phyloP scores from a whole-genome alignment of 2,113 vertebrate genomes.

The Geococcyx californianus region DNA sequence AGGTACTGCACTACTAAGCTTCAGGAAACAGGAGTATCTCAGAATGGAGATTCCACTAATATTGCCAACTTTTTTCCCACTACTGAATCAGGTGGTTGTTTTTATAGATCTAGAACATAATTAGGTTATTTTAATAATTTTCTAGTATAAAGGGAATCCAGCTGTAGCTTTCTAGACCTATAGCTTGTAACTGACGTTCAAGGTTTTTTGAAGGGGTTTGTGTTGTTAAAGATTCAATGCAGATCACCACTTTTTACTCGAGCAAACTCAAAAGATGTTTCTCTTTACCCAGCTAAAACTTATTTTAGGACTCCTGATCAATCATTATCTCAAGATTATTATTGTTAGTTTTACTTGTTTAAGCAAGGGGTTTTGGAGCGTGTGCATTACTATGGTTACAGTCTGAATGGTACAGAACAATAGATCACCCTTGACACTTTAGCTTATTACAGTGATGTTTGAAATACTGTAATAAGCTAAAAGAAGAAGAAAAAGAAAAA shows the following conservation, averaged over 20 bases:
- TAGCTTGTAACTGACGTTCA: not conserved
- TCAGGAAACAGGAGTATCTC: not conserved
- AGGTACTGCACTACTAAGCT: not conserved
- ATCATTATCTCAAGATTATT: not conserved
- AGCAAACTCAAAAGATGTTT: not conserved
- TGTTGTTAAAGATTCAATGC: not conserved
- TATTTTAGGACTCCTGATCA: not conserved
- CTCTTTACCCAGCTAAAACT: not conserved
- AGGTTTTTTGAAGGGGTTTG: not conserved
- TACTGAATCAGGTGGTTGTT: not conserved
- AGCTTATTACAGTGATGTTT: not conserved
- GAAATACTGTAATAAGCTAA: not conserved
- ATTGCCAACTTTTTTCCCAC: not conserved
- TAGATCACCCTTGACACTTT: not conserved
- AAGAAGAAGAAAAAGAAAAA: not conserved
- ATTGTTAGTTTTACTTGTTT: not conserved
- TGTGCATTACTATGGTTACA: not conserved
- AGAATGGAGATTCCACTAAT: not conserved
- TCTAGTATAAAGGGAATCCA: not conserved
- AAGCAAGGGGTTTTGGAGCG: not conserved
- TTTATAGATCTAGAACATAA: not conserved
- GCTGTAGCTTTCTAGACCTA: not conserved
- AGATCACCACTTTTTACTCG: not conserved
- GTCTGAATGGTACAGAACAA: not conserved
- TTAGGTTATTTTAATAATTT: not conserved